Percentiles rank a stretch among this genome's conserved stretches.
Conservation (phyloP, 2,113 vertebrate genomes). For the Pyxicephalus adspersus region DNA sequence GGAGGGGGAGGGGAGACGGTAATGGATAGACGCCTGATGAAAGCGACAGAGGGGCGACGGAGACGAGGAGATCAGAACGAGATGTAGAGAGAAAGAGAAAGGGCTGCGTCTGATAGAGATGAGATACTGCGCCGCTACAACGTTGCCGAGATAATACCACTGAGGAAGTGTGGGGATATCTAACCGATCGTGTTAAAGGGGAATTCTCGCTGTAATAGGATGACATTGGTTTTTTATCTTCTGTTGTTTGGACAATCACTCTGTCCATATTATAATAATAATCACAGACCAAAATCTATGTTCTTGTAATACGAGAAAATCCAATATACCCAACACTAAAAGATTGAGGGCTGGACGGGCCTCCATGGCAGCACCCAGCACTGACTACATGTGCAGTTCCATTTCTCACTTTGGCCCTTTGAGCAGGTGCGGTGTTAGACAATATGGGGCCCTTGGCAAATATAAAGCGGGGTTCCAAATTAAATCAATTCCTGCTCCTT, state of each 20-base stretch:
- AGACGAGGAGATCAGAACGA: slow-evolving; percentile 25
- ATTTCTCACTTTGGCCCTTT: too few relatives aligned
- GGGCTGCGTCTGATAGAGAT: slow-evolving; percentile 23
- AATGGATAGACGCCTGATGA: slow-evolving; percentile 44
- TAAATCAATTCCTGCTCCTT: too few relatives aligned
- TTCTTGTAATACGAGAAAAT: too few relatives aligned
- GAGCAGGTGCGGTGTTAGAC: too few relatives aligned
- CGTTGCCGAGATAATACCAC: neutral
- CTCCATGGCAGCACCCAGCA: too few relatives aligned
- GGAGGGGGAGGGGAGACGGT: slow-evolving; percentile 16
- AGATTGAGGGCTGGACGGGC: too few relatives aligned
- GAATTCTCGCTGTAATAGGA: neutral
- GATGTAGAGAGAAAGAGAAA: slow-evolving; percentile 3
- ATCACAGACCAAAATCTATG: too few relatives aligned
- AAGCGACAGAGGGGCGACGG: slow-evolving; percentile 31
- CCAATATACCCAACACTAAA: too few relatives aligned
- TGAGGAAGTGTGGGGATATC: neutral
- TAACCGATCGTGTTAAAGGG: neutral
- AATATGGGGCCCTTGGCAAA: too few relatives aligned
- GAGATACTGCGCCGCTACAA: neutral
- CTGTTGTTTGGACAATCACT: neutral
- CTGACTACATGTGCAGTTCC: too few relatives aligned
- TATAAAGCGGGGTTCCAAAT: too few relatives aligned
- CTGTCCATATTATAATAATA: too few relatives aligned
- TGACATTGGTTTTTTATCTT: neutral